Base-by-base conservation (phyloP, 2,113 vertebrate species). In the Ahaetulla prasina region DNA sequence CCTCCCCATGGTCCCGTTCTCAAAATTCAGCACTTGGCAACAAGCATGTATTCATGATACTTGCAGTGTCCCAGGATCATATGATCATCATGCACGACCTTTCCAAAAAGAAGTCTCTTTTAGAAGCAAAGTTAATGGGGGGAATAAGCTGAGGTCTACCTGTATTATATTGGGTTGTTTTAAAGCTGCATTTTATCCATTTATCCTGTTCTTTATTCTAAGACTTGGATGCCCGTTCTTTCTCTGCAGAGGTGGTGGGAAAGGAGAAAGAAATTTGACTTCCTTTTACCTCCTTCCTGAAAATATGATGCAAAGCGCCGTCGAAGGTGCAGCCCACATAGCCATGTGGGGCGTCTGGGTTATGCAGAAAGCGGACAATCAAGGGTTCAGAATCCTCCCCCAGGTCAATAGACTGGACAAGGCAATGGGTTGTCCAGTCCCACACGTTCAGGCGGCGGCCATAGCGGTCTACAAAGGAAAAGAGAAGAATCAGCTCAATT, bases 361-460 rank as follows among this genome's bases (percentile, higher is more conserved):
- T 95, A 12, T 98, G 98, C n/a, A 98, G 97, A 95, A 98, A 98
- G 0, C 98, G 97, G 57, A 98, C n/a, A 95, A 98, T 97, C 43
- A 98, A 94, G 0, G 98, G 98, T 53, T 97, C 96, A 4, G 95
- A 96, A 12, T 98, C 98, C 74, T 97, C 93, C 0, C 98, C 98
- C 27, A 98, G 95, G 47, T 98, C 97, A 18, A 98, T 91, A 0
- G 97, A 97, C 97, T 98, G 98, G 85, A 98, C 91, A 63, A 95
- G 97, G 35, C 95, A 96, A 95, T 97, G 98, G 25, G 96, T 96
- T 50, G 96, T 97, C 98, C 98, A 98, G 96, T 98, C 98, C 98
- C 98, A 98, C 2, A 98, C 94, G 8, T 98, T 97, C 23, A 98
- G 88, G 35, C 88, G 30, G 0, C 80, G 94, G 2, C 98, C 98